Base-by-base conservation (phyloP, 2,888 invertebrate genomes). In the Andrena chrysosceles region DNA sequence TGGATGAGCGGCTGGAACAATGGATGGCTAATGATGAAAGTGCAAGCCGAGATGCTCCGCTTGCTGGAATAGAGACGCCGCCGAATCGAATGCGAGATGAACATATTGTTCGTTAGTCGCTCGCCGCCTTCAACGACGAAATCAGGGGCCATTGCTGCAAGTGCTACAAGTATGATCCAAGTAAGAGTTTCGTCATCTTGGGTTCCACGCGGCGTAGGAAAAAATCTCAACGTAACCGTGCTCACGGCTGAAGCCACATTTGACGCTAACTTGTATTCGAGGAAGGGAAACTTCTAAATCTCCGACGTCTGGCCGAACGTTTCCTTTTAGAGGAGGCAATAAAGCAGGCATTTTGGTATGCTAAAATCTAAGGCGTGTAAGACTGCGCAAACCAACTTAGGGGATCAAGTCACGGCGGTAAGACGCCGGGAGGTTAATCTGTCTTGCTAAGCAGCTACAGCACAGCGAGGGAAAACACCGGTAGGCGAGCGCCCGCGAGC, bases 1-100 rank as follows among this genome's bases (percentile, higher is more conserved):
- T 83, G 79, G 85, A 85, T 80, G 86, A 86, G 81, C 80, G 54
- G 60, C 23, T 75, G 79, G 87, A 85, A 89, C 89, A 89, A 89
- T 89, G 52, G 87, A 33, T 74, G 78, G 81, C 89, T 89, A 89
- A 89, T 87, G 89, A 89, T 75, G 82, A 84, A 83, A 89, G 87
- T 85, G 87, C 83, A 81, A 72, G 70, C 56, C 68, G 77, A 83
- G 85, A 76, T 72, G 81, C 77, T 76, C 64, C 62, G 54, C 31
- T 35, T 67, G 35, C 63, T 64, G 76, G 64, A 78, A 81, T 68
- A 33, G 60, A 68, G 74, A 85, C 79, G 85, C 71, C 72, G 42
- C 48, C 31, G 59, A 81, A 77, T 63, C 81, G 62, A 86, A 74
- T 71, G 74, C 81, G 64, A 76, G 81, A 88, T 79, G 89, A 88